These are phyloP conservation scores for Clostera curtula DNA, from an alignment of 2,888 invertebrate species.

Conservation along the genomic window DNA sequence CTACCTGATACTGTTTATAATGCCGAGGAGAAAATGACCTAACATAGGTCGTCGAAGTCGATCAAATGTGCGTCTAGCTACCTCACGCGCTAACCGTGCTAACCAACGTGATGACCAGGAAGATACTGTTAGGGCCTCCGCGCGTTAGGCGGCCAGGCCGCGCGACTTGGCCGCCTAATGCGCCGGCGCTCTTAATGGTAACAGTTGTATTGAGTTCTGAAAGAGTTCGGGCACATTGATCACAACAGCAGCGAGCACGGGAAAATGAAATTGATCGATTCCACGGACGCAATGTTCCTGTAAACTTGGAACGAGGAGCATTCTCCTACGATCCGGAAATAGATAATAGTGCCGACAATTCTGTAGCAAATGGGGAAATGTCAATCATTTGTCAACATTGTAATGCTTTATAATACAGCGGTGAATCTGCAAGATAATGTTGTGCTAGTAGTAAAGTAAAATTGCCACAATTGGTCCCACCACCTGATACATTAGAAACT, in stretches of 20 bases:
- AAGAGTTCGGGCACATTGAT: constrained; percentile 22
- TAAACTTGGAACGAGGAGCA: constrained; percentile 16
- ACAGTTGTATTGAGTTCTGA: constrained; percentile 12
- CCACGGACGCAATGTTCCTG: constrained; percentile 22
- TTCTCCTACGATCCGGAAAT: constrained; percentile 18
- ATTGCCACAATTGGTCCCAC: too few relatives aligned
- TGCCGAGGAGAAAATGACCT: constrained; percentile 25
- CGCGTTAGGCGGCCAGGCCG: constrained; percentile 16
- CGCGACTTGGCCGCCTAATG: too few relatives aligned
- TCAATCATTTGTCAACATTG: constrained; percentile 10
- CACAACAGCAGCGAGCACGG: constrained; percentile 22
- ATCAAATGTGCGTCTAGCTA: constrained; percentile 27
- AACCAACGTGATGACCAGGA: constrained; percentile 27
- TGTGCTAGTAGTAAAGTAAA: constrained; percentile 13
- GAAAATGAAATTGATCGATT: constrained; percentile 20
- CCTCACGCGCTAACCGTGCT: constrained; percentile 14
- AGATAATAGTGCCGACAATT: constrained; percentile 15
- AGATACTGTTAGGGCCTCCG: constrained; percentile 15
- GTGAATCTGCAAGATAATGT: constrained; percentile 15
- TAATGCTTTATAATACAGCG: constrained; percentile 10
- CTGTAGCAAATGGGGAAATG: constrained; percentile 13
- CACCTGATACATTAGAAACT: constrained; percentile 6
- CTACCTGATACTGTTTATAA: constrained; percentile 4
- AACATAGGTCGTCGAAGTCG: constrained; percentile 26
- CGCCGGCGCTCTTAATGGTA: constrained; percentile 16